Percentiles rank a stretch among this genome's conserved stretches.
These are phyloP conservation scores for Ormia ochracea DNA, from an alignment of 2,888 invertebrate species.

Conservation along the genomic window DNA sequence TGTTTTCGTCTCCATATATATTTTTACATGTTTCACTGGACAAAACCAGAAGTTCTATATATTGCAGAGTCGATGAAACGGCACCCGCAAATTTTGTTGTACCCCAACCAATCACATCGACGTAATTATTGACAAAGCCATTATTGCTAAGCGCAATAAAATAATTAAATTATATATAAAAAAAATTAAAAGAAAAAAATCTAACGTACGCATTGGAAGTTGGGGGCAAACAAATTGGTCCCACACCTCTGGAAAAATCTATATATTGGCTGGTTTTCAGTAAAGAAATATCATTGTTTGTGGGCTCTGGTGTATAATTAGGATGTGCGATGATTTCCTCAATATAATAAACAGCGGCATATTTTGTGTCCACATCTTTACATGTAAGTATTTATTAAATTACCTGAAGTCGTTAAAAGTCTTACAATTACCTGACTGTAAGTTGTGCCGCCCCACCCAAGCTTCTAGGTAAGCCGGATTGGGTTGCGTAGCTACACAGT, in stretches of 20 bases:
- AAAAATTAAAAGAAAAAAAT: neutral
- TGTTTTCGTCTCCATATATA: neutral
- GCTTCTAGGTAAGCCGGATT: constrained; percentile 69
- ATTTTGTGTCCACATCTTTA: constrained; percentile 49
- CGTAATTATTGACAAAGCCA: constrained; percentile 66
- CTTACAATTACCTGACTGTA: constrained; percentile 65
- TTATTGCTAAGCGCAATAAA: neutral
- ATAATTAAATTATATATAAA: neutral
- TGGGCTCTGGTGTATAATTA: constrained; percentile 61
- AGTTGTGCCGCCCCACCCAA: constrained; percentile 78
- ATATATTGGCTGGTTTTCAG: constrained; percentile 76
- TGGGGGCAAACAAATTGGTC: constrained; percentile 80
- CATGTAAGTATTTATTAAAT: neutral
- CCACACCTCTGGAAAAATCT: constrained; percentile 78
- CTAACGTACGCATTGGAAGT: constrained; percentile 64
- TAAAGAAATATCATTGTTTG: constrained; percentile 79
- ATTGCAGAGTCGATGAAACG: constrained; percentile 76
- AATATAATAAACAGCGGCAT: constrained; percentile 69
- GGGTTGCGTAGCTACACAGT: constrained; percentile 72
- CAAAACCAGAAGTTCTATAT: constrained; percentile 75
- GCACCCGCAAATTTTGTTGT: constrained; percentile 77
- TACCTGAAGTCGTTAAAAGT: too few relatives aligned
- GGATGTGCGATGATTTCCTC: constrained; percentile 68
- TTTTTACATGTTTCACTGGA: constrained; percentile 64
- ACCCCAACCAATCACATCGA: constrained; percentile 78